Conservation (phyloP, 2,888 invertebrate species). For the Suillia variegata region DNA sequence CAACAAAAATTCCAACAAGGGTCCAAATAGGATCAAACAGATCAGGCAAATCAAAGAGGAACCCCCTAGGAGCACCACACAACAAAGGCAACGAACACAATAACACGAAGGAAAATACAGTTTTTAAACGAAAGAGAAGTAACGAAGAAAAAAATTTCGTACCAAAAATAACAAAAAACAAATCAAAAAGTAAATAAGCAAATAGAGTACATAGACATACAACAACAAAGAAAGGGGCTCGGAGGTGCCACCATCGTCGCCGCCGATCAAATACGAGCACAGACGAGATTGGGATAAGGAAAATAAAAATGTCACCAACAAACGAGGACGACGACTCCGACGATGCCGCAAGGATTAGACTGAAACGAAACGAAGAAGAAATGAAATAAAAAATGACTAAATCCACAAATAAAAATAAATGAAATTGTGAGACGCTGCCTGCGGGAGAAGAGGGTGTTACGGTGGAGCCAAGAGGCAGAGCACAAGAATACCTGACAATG, state of each 20-base stretch:
- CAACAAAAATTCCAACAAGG: constrained; percentile 2
- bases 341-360: constrained; percentile 19
- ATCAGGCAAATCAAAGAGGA: constrained; percentile 8
- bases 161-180: not conserved
- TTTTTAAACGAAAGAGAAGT: constrained; percentile 2
- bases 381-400: constrained; percentile 15
- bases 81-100: not conserved
- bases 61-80: not conserved
- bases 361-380: constrained; percentile 14
- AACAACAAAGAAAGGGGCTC: not conserved
- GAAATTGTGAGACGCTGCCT: too few relatives aligned
- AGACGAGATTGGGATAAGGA: not conserved
- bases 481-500: constrained; percentile 4
- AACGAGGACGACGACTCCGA: too few relatives aligned
- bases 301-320: constrained; percentile 22
- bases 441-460: too few relatives aligned
- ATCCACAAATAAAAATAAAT: constrained; percentile 18
- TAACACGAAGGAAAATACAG: constrained; percentile 7
- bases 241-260: not conserved
- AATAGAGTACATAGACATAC: not conserved
- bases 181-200: constrained; percentile 1
- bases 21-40: not conserved
- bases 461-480: not conserved
- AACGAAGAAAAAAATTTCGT: too few relatives aligned
- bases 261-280: not conserved